These are phyloP conservation scores for Felis chaus DNA, from an alignment of 2,113 vertebrate species.

Conservation along the genomic window DNA sequence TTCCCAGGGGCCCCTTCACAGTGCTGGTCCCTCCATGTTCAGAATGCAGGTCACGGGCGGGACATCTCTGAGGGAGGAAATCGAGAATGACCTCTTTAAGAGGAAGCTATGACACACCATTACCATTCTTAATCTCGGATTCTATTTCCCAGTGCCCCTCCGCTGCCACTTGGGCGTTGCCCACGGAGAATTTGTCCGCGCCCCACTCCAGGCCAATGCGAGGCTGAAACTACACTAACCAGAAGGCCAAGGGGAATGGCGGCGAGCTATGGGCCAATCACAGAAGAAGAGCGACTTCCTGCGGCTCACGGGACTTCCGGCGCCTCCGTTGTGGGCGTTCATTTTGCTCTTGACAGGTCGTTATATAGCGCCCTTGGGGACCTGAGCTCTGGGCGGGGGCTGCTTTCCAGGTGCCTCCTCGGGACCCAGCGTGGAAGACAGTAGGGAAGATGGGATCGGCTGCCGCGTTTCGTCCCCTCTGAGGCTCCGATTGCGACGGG, in stretches of 20 bases:
- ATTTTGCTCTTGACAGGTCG: neutral
- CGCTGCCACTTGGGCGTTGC: neutral
- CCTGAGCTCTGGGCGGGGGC: fast-evolving
- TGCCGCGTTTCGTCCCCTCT: neutral
- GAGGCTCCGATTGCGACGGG: neutral
- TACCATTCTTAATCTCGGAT: neutral
- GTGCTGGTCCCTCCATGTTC: no score
- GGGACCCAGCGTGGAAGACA: neutral
- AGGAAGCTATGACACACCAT: neutral
- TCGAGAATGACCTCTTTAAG: neutral
- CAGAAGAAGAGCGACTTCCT: neutral
- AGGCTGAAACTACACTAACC: neutral
- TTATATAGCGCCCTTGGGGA: fast-evolving
- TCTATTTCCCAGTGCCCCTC: neutral
- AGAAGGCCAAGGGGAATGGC: neutral
- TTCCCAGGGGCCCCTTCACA: no score
- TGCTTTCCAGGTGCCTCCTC: fast-evolving
- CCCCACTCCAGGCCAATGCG: fast-evolving
- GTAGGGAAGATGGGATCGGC: neutral
- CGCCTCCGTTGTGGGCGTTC: fast-evolving
- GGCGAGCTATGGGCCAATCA: neutral
- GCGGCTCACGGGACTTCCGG: neutral
- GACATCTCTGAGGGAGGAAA: neutral
- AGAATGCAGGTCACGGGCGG: no score
- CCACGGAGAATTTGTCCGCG: neutral